Evolutionary conservation across 1,140 invertebrate genomes (phyloP).

Genomic region (Conus betulinus): DNA sequence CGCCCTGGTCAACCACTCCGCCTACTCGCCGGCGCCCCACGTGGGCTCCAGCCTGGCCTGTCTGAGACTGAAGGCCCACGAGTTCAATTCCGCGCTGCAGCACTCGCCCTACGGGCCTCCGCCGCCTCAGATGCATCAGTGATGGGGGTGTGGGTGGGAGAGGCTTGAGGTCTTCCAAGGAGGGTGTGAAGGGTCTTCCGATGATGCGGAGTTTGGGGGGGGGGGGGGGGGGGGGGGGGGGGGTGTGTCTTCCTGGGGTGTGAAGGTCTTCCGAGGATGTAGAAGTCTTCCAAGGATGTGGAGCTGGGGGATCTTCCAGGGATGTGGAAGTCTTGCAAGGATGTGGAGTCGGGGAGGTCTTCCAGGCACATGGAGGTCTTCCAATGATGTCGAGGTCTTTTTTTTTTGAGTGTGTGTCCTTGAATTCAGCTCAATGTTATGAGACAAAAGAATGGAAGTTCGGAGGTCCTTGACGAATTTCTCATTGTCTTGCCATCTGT

Average conservation of each 20-base stretch:
- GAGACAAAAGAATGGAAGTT: no score
- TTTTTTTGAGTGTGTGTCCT: no score
- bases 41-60: conserved; percentile 75
- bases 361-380: no score
- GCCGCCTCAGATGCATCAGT: conserved; percentile 59
- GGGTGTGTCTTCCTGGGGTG: background rate
- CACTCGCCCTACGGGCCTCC: conserved; percentile 60
- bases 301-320: no score
- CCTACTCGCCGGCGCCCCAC: conserved; percentile 55
- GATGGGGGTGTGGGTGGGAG: conserved; percentile 32
- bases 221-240: background rate
- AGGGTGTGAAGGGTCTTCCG: background rate
- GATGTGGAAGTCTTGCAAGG: no score
- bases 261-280: background rate
- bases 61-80: conserved; percentile 75
- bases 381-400: no score
- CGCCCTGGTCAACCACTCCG: conserved; percentile 59
- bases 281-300: no score
- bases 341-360: no score
- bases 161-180: background rate
- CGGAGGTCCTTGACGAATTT: no score
- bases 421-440: no score
- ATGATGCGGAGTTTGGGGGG: background rate
- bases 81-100: conserved; percentile 73
- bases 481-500: no score